Evolutionary conservation across 2,113 vertebrate genomes (phyloP), one percentile per base, ranked within the genome.

Genomic region (Leucoraja erinaceus): DNA sequence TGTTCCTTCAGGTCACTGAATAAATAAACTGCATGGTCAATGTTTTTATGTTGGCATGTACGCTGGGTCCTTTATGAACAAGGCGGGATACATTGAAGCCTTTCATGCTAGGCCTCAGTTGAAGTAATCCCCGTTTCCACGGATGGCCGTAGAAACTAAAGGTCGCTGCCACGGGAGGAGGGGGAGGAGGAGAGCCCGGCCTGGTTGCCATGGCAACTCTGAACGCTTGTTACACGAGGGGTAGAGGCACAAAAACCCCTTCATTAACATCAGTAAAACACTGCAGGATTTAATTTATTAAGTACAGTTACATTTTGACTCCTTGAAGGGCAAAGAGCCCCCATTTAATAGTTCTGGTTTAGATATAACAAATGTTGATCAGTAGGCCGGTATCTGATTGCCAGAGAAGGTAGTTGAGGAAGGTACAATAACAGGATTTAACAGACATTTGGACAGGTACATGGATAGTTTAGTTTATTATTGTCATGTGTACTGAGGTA

Each of bases 151-250:
- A 28, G 14, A 88, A 66, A 12, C 59, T 16, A 88, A 88, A 88
- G 83, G 59, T 63, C 14, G n/a, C 14, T 3, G 63, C 63, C 59
- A 63, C 83, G 59, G 59, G 28, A 31, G 25, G 25, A 3, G 0
- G 81, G 22, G 38, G 38, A 47, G 38, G 38, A 61, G 4, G 31
- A 28, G 11, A 11, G 0, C 54, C 56, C 18, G 14, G 83, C 18
- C 59, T 88, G 59, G 83, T 88, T n/a, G n/a, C 83, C 63, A 88
- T 16, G 59, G 59, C 59, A 88, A n/a, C 83, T 31, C 59, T 66
- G 22, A 28, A 6, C 31, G 6, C 31, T 88, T 63, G 18, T 88
- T 59, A 31, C 63, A 61, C 63, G 63, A 66, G 16, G 59, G 31
- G 59, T 28, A 88, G 38, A 88, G 83, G 31, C 83, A 2, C 83